Base-by-base conservation (phyloP, 2,888 invertebrate species). In the Cheilosia scutellata region DNA sequence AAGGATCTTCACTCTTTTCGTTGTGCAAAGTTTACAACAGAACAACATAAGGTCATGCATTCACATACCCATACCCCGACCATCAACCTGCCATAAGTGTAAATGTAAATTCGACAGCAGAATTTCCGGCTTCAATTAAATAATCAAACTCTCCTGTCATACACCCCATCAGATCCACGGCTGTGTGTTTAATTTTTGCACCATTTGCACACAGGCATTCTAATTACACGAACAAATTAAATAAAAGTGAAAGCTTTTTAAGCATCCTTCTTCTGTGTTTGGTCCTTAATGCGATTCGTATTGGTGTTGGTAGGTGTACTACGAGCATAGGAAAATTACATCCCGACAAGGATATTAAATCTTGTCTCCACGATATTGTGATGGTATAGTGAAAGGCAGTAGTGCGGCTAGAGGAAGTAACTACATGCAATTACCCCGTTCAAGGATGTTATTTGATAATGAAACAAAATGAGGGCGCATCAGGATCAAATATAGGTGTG, bases 211-310 rank as follows among this genome's bases (percentile, higher is more conserved):
- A 77, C 82, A 82, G 82, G 66, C 86, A 82, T 82, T 86, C 80
- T 86, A 86, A 86, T 82, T 86, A 86, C 20, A 20, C 82, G 62
- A 72, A 66, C 55, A 86, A 86, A 86, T 86, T 86, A 86, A 86
- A 82, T 86, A 82, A 86, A 86, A 86, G 82, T 82, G 82, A 86
- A 82, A 86, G 76, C 82, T 86, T 86, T 82, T 82, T 70, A 72
- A 82, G 82, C 37, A 86, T 80, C 80, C 66, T 70, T 65, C 62
- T 57, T 40, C 27, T 44, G 57, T 63, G 62, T 62, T 29, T 3
- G 58, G 40, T 65, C 58, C 9, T 31, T 11, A 31, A 20, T 55
- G 25, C 25, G 66, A 44, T 27, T 71, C 27, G 55, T n/a, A 53
- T 49, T 57, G 66, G 5, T 79, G 20, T 65, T 57, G 55, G 6